Conservation (phyloP, 2,113 vertebrate genomes). For the Entomyzon cyanotis region DNA sequence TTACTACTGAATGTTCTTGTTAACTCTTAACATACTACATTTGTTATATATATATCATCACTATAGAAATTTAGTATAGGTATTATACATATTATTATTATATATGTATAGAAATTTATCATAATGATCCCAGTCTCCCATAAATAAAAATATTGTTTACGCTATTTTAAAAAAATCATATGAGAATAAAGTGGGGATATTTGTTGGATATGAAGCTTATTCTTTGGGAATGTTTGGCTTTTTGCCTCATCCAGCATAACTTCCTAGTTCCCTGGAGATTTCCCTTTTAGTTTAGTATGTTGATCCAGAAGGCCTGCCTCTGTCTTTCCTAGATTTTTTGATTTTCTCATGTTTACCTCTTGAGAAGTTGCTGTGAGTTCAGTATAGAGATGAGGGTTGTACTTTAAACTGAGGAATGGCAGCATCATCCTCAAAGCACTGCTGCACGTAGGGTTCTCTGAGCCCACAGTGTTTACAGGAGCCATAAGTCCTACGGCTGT, state of each 20-base stretch:
- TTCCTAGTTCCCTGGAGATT: not conserved
- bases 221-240: not conserved
- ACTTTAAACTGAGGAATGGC: not conserved
- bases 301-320: not conserved
- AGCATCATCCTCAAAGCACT: accelerated
- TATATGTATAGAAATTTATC: not conserved
- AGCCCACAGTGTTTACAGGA: not conserved
- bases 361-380: not conserved
- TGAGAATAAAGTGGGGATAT: not conserved
- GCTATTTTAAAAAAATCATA: not conserved
- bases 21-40: not conserved
- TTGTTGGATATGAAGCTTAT: not conserved
- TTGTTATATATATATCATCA: not conserved
- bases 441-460: not conserved
- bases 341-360: not conserved
- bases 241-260: not conserved
- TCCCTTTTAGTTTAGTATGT: not conserved
- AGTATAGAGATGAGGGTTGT: not conserved
- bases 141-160: not conserved
- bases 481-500: not conserved
- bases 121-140: not conserved
- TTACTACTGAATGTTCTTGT: not conserved
- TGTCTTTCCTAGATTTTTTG: not conserved
- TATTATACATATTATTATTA: too few relatives aligned
- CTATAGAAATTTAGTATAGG: not conserved